Conservation (phyloP, 2,113 vertebrate genomes). For the Chaetops frenatus region DNA sequence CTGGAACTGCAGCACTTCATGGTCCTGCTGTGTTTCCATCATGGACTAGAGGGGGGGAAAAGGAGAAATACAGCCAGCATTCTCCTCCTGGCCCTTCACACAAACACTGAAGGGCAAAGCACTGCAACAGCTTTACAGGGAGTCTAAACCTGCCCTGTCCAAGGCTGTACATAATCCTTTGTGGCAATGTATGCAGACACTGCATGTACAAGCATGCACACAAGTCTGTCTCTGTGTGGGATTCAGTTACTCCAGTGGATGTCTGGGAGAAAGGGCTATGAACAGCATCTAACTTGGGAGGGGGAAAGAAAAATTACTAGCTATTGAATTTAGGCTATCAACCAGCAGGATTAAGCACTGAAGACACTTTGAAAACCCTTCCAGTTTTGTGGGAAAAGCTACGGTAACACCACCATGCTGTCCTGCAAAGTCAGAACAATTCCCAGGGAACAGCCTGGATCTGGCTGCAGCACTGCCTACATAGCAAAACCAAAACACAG, state of each 20-base stretch:
- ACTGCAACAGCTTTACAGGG: not conserved
- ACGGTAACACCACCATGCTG: fast-evolving
- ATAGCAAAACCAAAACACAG: not conserved
- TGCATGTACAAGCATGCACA: not conserved
- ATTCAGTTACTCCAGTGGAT: not conserved
- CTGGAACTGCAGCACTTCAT: not conserved
- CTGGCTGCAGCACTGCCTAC: not conserved
- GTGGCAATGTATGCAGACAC: not conserved
- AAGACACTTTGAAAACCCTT: not conserved
- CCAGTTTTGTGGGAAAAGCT: not conserved
- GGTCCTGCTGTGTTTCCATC: not conserved
- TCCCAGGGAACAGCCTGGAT: not conserved
- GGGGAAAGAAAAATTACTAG: not conserved
- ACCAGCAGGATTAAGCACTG: not conserved
- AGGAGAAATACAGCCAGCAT: not conserved
- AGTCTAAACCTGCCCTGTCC: not conserved
- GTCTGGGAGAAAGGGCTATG: not conserved
- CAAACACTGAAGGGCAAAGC: not conserved
- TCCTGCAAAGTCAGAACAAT: not conserved
- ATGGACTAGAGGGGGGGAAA: fast-evolving
- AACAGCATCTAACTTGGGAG: not conserved
- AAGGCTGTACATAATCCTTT: not conserved
- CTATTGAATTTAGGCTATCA: not conserved
- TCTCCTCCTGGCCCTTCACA: not conserved
- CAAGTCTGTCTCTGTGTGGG: not conserved